Evolutionary conservation across 2,888 invertebrate species (phyloP), one percentile per base, ranked within the genome.

Genomic region (Brassicogethes aeneus): DNA sequence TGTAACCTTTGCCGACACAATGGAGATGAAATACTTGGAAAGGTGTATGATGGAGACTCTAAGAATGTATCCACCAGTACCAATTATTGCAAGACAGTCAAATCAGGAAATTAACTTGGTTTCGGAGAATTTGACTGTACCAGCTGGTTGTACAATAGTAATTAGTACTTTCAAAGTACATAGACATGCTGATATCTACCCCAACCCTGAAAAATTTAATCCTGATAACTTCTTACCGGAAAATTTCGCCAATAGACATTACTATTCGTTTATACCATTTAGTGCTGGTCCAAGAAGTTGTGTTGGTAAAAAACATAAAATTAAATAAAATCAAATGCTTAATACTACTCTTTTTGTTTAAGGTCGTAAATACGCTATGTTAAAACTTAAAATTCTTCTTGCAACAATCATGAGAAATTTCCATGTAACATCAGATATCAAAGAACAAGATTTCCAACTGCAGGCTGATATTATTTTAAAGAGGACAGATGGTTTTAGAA

Each of bases 191-290:
- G 72, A 79, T 44, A 74, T 80, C 59, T 86, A 79, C 59, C 74
- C 80, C 38, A 76, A 85, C 49, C 83, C 86, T 0, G 71, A 79
- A 1, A 75, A 73, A 44, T 87, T 85, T 65, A 74, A 87, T 61
- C 86, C 86, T 0, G 86, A 86, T 57, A 85, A 86, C 61, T 86
- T 86, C 73, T 64, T 86, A 17, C 84, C 86, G 0, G 85, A 86
- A 59, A 79, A 78, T 40, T 80, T 80, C 15, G 77, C 79, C 17
- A 80, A 80, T 50, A 74, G 86, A 37, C 86, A 87, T 54, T 86
- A 84, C 60, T 87, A 87, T 61, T 79, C 84, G 45, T 86, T 79
- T 57, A 80, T 87, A 39, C 86, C 86, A 0, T 87, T 87, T 71
- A 85, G 84, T 44, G 86, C 86, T 35, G 86, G 86, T 16, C 85